phyloP scores from a whole-genome alignment of 2,113 vertebrate genomes.

The Xenopus laevis region DNA sequence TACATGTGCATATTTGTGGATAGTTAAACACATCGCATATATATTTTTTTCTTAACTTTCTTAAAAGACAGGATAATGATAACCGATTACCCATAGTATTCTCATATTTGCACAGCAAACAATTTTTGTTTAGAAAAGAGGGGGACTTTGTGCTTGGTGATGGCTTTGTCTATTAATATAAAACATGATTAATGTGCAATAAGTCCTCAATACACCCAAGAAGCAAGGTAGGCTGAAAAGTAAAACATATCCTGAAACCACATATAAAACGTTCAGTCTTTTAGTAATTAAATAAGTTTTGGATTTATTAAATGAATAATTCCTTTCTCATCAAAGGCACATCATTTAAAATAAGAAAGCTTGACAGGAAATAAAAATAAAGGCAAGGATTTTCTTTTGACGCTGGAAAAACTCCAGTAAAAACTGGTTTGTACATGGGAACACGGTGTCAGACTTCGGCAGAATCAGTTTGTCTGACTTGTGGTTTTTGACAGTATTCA shows the following conservation, averaged over 20 bases:
- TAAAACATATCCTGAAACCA: background rate
- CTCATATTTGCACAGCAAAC: no score
- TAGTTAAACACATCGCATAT: no score
- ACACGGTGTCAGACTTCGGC: conserved; percentile 82
- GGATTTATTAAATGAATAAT: background rate
- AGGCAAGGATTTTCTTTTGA: conserved; percentile 69
- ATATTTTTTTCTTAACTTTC: no score
- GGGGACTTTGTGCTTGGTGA: no score
- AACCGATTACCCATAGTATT: no score
- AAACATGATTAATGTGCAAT: no score
- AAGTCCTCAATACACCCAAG: background rate
- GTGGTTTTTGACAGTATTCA: conserved; percentile 86
- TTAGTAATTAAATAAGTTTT: background rate
- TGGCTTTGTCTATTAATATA: no score
- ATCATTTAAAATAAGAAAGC: conserved; percentile 28
- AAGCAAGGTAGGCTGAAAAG: background rate
- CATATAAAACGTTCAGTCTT: background rate
- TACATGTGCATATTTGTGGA: no score
- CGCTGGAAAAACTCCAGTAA: conserved; percentile 81
- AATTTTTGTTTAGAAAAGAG: no score
- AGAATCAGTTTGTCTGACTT: conserved; percentile 85
- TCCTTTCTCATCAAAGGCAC: conserved; percentile 7
- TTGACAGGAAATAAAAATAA: conserved; percentile 58
- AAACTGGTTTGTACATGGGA: conserved; percentile 90
- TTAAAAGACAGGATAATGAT: no score